phyloP scores from a whole-genome alignment of 1,140 invertebrate genomes.

The Drosophila sturtevanti region DNA sequence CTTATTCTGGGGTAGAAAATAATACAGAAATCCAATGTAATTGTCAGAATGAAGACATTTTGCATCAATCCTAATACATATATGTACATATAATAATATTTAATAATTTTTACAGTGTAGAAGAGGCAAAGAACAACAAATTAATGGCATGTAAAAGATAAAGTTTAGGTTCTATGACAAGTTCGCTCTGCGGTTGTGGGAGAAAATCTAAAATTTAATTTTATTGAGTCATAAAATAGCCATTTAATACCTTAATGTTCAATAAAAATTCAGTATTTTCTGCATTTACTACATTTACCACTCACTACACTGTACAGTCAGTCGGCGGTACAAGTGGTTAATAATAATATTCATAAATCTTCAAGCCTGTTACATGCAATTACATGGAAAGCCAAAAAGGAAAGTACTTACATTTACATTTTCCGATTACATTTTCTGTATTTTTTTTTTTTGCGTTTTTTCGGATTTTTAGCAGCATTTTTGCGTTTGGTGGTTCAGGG shows the following conservation, averaged over 20 bases:
- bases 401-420: conserved; percentile 48
- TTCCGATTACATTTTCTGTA: conserved; percentile 50
- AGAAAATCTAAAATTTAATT: neutral
- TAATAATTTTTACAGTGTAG: no score
- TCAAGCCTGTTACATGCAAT: conserved; percentile 62
- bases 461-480: neutral
- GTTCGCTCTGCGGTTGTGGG: neutral
- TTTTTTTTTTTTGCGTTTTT: conserved; percentile 17
- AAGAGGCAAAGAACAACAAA: neutral
- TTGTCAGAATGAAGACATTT: no score
- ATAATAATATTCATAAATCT: conserved; percentile 72
- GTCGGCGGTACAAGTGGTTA: conserved; percentile 39
- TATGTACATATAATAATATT: no score
- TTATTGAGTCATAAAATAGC: neutral
- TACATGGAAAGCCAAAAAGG: conserved; percentile 51
- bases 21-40: no score
- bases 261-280: neutral
- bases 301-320: no score
- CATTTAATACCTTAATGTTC: neutral
- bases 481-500: no score
- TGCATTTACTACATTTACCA: neutral
- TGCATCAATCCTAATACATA: no score
- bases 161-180: neutral
- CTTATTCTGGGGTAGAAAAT: no score
- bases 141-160: conserved; percentile 2